These are phyloP conservation scores for Bovichtus diacanthus DNA, from an alignment of 2,797 vertebrate genomes.

Conservation along the genomic window DNA sequence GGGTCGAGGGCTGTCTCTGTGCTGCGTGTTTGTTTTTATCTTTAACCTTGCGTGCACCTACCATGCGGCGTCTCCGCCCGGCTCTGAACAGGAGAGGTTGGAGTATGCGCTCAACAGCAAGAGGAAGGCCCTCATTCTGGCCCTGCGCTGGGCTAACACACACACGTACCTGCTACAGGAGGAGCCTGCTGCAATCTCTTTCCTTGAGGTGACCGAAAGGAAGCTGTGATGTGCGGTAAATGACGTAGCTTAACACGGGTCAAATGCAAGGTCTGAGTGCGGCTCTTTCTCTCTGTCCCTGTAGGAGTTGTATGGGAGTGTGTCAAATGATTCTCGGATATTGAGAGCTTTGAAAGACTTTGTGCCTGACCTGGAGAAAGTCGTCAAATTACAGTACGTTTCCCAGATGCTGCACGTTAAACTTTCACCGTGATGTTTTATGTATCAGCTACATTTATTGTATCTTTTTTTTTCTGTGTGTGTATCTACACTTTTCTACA, in stretches of 20 bases:
- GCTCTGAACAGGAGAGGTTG: slow-evolving; percentile 95
- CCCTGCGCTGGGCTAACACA: slow-evolving; percentile 91
- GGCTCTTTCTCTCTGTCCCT: slow-evolving; percentile 21
- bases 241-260: background rate
- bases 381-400: slow-evolving; percentile 94
- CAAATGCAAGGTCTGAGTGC: background rate
- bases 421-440: background rate
- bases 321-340: slow-evolving; percentile 93
- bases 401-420: background rate
- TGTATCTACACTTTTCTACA: slow-evolving; percentile 56
- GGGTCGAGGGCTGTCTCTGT: too few relatives aligned
- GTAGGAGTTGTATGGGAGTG: slow-evolving; percentile 94
- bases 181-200: slow-evolving; percentile 91
- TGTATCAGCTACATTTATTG: background rate
- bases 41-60: slow-evolving; percentile 92
- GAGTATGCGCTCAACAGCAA: slow-evolving; percentile 94
- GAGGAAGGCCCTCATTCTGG: slow-evolving; percentile 90
- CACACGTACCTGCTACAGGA: slow-evolving; percentile 93
- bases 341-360: slow-evolving; percentile 92
- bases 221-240: slow-evolving; percentile 13
- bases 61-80: slow-evolving; percentile 92
- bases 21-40: slow-evolving; percentile 61
- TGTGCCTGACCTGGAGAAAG: slow-evolving; percentile 93
- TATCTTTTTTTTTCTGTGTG: background rate
- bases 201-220: slow-evolving; percentile 89